These are phyloP conservation scores for Carlito syrichta DNA, from an alignment of 2,113 vertebrate genomes.

Conservation along the genomic window DNA sequence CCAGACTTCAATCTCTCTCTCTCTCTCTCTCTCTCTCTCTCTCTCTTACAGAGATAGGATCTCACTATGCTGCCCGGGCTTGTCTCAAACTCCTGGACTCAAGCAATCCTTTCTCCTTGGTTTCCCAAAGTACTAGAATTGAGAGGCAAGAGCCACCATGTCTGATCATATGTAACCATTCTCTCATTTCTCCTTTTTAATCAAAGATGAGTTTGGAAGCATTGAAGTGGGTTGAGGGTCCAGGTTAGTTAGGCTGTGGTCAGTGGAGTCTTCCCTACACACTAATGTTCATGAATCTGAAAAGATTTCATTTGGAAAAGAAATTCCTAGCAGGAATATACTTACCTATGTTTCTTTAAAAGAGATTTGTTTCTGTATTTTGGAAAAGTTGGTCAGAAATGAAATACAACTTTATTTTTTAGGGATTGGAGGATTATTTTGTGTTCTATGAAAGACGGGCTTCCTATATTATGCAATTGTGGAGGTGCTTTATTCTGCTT, in stretches of 20 bases:
- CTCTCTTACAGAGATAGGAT: too few species aligned
- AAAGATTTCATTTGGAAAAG: conserved; percentile 1
- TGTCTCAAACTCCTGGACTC: too few species aligned
- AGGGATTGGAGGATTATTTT: background rate
- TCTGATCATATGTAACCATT: background rate
- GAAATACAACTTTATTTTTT: background rate
- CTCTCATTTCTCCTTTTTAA: background rate
- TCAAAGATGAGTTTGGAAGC: background rate
- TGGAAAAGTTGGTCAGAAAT: conserved; percentile 32
- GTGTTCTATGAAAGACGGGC: background rate
- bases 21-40: too few species aligned
- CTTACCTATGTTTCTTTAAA: background rate
- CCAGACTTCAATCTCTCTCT: too few species aligned
- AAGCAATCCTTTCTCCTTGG: too few species aligned
- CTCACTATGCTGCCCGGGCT: too few species aligned
- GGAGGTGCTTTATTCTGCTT: background rate
- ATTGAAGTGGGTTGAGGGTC: background rate
- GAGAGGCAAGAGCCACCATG: too few species aligned
- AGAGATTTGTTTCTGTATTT: background rate
- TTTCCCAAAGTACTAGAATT: too few species aligned
- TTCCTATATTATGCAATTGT: background rate
- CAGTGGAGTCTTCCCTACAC: background rate
- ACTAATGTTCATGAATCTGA: background rate
- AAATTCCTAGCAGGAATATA: background rate
- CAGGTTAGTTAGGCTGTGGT: background rate